Evolutionary conservation across 2,113 vertebrate species (phyloP).

Genomic region (Rhadina sibilatrix): DNA sequence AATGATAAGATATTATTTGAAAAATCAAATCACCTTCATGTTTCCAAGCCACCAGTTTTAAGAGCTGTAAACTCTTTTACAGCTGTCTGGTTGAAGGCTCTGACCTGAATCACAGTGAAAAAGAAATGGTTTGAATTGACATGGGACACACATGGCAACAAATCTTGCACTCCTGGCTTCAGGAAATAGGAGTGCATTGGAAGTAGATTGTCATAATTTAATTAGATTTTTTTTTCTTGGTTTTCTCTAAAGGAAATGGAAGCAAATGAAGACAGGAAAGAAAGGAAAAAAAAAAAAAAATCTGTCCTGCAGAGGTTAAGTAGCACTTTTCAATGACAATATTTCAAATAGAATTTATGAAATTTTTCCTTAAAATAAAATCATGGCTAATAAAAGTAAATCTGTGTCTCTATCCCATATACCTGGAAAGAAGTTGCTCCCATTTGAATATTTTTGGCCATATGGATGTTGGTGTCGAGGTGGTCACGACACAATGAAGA

Average conservation of each 20-base stretch:
- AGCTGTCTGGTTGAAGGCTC: background rate
- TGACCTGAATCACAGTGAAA: background rate
- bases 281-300: background rate
- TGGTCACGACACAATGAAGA: too few species aligned
- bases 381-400: background rate
- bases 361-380: background rate
- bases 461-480: too few species aligned
- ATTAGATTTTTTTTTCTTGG: background rate
- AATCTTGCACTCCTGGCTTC: background rate
- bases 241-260: background rate
- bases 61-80: background rate
- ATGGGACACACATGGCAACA: background rate
- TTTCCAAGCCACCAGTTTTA: background rate
- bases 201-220: background rate
- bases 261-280: background rate
- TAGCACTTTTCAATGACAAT: background rate
- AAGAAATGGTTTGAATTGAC: background rate
- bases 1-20: background rate
- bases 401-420: background rate
- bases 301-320: background rate
- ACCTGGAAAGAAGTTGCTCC: background rate
- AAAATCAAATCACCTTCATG: background rate
- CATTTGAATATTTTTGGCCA: background rate
- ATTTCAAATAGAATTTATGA: background rate
- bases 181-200: background rate